Evolutionary conservation across 1,140 invertebrate genomes (phyloP).

Genomic region (Drosophila melanogaster): DNA sequence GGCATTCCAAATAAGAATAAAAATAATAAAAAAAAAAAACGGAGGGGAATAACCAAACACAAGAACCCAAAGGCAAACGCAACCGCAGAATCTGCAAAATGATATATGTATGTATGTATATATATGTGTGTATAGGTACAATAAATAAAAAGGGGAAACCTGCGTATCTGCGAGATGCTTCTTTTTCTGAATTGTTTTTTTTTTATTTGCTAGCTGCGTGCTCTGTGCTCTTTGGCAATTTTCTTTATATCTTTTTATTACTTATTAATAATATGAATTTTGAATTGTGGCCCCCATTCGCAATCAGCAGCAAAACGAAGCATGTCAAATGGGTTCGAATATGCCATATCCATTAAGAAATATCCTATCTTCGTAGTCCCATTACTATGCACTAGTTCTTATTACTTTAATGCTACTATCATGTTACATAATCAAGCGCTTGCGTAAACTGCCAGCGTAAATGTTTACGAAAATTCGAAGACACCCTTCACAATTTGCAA

Average conservation of each 20-base stretch:
- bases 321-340: conserved; percentile 14
- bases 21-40: no score
- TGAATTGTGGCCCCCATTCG: conserved; percentile 27
- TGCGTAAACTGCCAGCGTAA: background rate
- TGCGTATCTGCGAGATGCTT: conserved; percentile 31
- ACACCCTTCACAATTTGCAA: background rate
- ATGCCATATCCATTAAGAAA: background rate
- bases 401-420: no score
- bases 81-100: conserved; percentile 35
- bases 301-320: conserved; percentile 25
- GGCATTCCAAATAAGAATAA: conserved; percentile 41
- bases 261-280: conserved; percentile 59
- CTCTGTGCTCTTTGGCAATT: conserved; percentile 30
- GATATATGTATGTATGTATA: background rate
- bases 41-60: background rate
- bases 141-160: conserved; percentile 17
- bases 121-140: background rate
- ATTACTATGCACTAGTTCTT: no score
- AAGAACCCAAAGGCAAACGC: conserved; percentile 43
- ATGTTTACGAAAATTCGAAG: conserved; percentile 3
- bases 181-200: conserved; percentile 20
- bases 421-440: background rate
- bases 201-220: conserved; percentile 4
- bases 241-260: conserved; percentile 50
- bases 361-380: no score